phyloP scores from a whole-genome alignment of 2,797 vertebrate genomes.

The Rhinella marina region DNA sequence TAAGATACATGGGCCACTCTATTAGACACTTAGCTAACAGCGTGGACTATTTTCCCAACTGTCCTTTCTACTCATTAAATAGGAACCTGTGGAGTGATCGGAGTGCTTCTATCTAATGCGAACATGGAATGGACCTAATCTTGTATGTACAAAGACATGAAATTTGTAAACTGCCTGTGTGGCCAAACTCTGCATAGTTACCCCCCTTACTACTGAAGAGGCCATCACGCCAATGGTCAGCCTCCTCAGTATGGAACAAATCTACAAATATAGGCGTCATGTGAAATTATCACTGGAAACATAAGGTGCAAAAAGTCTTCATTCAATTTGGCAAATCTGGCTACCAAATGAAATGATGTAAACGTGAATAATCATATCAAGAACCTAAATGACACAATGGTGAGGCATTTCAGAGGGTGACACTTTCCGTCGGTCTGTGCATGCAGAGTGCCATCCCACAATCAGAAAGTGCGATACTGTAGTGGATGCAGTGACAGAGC shows the following conservation, averaged over 20 bases:
- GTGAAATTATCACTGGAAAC: constrained; percentile 59
- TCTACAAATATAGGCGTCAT: constrained; percentile 55
- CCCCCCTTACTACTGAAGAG: constrained; percentile 43
- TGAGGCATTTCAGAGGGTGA: constrained; percentile 53
- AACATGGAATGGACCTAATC: constrained; percentile 52
- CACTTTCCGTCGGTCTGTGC: constrained; percentile 51
- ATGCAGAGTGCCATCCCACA: constrained; percentile 40
- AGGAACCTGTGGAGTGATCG: constrained; percentile 19
- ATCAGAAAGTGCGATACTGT: constrained; percentile 50
- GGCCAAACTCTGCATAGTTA: constrained; percentile 60
- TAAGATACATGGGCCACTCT: constrained; percentile 8
- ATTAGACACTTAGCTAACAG: not conserved
- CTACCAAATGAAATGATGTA: constrained; percentile 62
- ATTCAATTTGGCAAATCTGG: constrained; percentile 45
- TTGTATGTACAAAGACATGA: constrained; percentile 51
- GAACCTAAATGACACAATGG: constrained; percentile 58
- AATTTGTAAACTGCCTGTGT: constrained; percentile 55
- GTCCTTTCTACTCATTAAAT: constrained; percentile 20
- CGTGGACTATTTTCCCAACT: not conserved
- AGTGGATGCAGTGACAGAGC: constrained; percentile 52
- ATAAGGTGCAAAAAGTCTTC: constrained; percentile 61
- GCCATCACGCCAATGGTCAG: constrained; percentile 31
- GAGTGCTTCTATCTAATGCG: constrained; percentile 50
- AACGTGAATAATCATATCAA: constrained; percentile 57
- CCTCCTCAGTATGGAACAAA: constrained; percentile 49